These are phyloP conservation scores for Dasysyrphus tricinctus DNA, from an alignment of 2,888 invertebrate genomes.

Conservation along the genomic window DNA sequence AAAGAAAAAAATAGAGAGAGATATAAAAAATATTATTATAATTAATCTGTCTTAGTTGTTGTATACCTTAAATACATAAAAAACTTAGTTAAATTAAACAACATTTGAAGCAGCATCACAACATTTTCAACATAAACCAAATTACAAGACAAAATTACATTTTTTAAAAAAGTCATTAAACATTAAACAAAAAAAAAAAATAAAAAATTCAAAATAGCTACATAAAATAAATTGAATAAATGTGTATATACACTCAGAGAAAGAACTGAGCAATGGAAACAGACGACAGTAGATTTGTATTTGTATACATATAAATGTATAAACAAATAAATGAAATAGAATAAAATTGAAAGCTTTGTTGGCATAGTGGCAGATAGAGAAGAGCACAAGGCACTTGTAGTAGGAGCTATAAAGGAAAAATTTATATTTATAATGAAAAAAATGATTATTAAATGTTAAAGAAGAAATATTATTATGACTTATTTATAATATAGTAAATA, in stretches of 20 bases:
- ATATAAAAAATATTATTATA: constrained; percentile 38
- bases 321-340: constrained; percentile 12
- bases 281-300: constrained; percentile 1
- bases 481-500: neutral
- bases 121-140: constrained; percentile 53
- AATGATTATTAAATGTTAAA: constrained; percentile 7
- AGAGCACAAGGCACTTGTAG: constrained; percentile 26
- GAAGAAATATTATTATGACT: neutral
- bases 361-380: constrained; percentile 31
- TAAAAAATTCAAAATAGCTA: constrained; percentile 6
- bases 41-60: constrained; percentile 5
- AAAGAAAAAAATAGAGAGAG: constrained; percentile 39
- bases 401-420: constrained; percentile 29
- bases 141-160: constrained; percentile 43
- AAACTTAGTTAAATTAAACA: constrained; percentile 24
- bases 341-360: constrained; percentile 28
- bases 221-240: neutral
- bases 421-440: constrained; percentile 12
- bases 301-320: neutral
- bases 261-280: constrained; percentile 5
- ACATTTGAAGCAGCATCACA: constrained; percentile 48
- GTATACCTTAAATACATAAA: constrained; percentile 45
- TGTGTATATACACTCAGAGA: constrained; percentile 22
- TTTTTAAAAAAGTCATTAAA: constrained; percentile 40
- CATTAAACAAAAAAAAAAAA: constrained; percentile 2